Evolutionary conservation across 2,888 invertebrate species (phyloP).

Genomic region (Drosophila antonietae): DNA sequence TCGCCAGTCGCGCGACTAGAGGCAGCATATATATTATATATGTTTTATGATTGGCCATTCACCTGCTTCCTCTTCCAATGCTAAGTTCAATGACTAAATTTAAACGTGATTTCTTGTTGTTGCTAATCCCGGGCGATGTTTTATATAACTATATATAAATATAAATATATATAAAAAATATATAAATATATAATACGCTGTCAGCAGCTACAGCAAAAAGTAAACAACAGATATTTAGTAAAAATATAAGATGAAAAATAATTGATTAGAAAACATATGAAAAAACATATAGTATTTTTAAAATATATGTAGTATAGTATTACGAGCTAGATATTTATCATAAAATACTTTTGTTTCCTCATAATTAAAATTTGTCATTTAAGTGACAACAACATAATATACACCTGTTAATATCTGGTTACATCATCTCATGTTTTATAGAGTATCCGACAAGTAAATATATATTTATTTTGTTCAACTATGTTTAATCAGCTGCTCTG

Average conservation of each 20-base stretch:
- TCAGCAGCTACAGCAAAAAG: background rate
- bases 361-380: no score
- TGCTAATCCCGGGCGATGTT: slow-evolving; percentile 23
- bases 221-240: background rate
- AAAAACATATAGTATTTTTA: background rate
- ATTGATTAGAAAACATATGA: background rate
- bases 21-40: background rate
- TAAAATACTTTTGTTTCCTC: no score
- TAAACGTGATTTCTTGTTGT: slow-evolving; percentile 43
- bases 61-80: slow-evolving; percentile 36
- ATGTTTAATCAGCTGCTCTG: slow-evolving; percentile 56
- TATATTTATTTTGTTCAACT: slow-evolving; percentile 31
- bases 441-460: background rate
- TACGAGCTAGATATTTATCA: background rate
- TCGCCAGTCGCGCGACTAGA: slow-evolving; percentile 27
- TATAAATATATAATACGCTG: background rate
- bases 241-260: background rate
- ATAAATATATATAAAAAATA: background rate
- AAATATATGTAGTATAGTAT: background rate
- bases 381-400: background rate
- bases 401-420: background rate
- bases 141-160: background rate
- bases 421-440: background rate
- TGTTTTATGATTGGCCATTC: slow-evolving; percentile 11
- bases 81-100: slow-evolving; percentile 75